Evolutionary conservation across 1,140 invertebrate genomes (phyloP).

Genomic region (Leptoteleia sp.): DNA sequence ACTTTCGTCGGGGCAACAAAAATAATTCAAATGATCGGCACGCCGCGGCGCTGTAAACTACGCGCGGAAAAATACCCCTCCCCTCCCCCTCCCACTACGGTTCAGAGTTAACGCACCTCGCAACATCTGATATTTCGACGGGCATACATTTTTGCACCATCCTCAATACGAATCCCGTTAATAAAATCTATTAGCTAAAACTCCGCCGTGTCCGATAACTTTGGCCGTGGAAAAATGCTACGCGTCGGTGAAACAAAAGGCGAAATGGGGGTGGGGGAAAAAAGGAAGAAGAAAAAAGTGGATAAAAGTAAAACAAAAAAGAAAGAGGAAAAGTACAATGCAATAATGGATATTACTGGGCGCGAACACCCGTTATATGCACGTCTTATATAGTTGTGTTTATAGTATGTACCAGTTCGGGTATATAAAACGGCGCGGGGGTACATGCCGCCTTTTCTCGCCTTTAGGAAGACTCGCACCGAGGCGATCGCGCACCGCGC

Average conservation of each 20-base stretch:
- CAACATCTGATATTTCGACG: constrained; percentile 15
- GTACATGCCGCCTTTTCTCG: constrained; percentile 49
- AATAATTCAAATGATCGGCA: too few species aligned
- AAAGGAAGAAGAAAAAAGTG: too few species aligned
- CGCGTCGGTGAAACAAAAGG: constrained; percentile 25
- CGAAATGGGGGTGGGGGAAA: too few species aligned
- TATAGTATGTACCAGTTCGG: constrained; percentile 42
- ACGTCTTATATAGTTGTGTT: constrained; percentile 56
- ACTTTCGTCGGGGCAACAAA: too few species aligned
- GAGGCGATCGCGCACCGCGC: constrained; percentile 31
- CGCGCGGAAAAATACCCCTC: too few species aligned
- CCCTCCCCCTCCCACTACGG: too few species aligned
- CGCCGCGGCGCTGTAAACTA: too few species aligned
- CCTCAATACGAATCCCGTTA: constrained; percentile 23
- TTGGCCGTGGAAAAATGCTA: constrained; percentile 40
- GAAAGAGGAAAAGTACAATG: constrained; percentile 4
- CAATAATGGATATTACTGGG: constrained; percentile 52
- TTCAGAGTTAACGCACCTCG: not conserved
- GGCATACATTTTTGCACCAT: constrained; percentile 15
- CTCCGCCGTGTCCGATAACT: constrained; percentile 21
- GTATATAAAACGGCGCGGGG: constrained; percentile 19
- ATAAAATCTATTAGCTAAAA: constrained; percentile 44
- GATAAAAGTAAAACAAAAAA: too few species aligned
- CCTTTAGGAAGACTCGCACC: constrained; percentile 37
- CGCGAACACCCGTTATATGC: constrained; percentile 53